Conservation (phyloP, 1,140 invertebrate species). For the Subanguina moxae region DNA sequence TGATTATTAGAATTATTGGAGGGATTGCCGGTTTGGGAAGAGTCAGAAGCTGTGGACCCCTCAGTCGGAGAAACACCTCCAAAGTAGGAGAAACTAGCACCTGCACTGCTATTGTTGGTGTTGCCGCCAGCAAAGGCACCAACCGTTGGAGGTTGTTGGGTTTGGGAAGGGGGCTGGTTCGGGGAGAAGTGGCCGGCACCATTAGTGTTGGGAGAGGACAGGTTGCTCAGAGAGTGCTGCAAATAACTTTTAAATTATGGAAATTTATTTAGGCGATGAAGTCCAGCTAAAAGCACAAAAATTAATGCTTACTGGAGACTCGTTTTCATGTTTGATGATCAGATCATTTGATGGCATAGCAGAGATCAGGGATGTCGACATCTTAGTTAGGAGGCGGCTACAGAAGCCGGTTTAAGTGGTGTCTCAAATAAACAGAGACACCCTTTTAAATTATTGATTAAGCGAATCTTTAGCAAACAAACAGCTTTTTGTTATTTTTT, state of each 20-base stretch:
- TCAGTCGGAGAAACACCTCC: neutral
- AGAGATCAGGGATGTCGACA: neutral
- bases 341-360: neutral
- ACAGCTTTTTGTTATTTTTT: no score
- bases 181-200: neutral
- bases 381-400: no score
- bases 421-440: no score
- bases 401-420: no score
- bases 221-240: conserved; percentile 2
- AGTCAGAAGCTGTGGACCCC: neutral
- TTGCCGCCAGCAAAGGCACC: neutral
- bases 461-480: no score
- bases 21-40: neutral
- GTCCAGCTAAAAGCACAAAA: neutral
- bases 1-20: no score
- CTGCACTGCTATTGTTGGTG: neutral
- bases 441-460: no score
- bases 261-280: neutral
- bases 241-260: no score
- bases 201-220: neutral
- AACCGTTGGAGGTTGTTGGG: neutral
- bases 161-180: neutral
- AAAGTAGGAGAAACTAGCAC: neutral
- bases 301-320: neutral
- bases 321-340: neutral